These are phyloP conservation scores for Crepidodera aurea DNA, from an alignment of 2,888 invertebrate genomes.

Conservation along the genomic window DNA sequence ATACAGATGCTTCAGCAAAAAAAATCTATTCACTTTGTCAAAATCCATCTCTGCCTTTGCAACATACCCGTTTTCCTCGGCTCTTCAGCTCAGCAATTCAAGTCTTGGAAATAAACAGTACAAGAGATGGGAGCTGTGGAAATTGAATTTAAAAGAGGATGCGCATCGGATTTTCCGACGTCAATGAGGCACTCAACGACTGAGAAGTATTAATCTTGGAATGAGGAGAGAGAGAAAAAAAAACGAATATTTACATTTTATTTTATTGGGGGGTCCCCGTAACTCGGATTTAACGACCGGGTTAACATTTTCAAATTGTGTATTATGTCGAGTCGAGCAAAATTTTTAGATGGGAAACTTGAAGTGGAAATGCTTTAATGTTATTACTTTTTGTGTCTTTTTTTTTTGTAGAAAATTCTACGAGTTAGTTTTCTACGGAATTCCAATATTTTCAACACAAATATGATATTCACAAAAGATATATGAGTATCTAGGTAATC, in stretches of 20 bases:
- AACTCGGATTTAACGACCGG: conserved; percentile 4
- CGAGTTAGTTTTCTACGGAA: too few species aligned
- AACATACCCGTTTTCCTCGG: background rate
- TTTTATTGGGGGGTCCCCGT: background rate
- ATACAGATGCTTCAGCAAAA: too few species aligned
- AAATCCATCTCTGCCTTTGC: conserved; percentile 8
- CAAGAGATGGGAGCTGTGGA: conserved; percentile 1
- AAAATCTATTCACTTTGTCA: too few species aligned
- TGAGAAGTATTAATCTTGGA: conserved; percentile 6
- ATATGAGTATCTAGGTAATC: too few species aligned
- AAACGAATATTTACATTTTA: conserved; percentile 13
- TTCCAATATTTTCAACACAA: too few species aligned
- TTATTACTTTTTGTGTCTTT: background rate
- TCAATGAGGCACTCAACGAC: conserved; percentile 8
- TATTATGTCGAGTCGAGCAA: background rate
- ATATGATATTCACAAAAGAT: too few species aligned
- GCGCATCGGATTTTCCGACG: conserved; percentile 11
- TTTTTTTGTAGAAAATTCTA: too few species aligned
- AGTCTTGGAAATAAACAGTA: conserved; percentile 19
- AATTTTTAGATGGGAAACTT: background rate
- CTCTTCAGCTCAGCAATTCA: background rate
- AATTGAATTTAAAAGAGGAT: conserved; percentile 19
- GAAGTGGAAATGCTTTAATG: background rate
- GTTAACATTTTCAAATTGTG: conserved; percentile 4
- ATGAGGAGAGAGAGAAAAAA: background rate